A percentile compares a stretch with the other conserved stretches of the same genome.
Conservation (phyloP, 1,140 invertebrate species). For the Coptotermes formosanus region DNA sequence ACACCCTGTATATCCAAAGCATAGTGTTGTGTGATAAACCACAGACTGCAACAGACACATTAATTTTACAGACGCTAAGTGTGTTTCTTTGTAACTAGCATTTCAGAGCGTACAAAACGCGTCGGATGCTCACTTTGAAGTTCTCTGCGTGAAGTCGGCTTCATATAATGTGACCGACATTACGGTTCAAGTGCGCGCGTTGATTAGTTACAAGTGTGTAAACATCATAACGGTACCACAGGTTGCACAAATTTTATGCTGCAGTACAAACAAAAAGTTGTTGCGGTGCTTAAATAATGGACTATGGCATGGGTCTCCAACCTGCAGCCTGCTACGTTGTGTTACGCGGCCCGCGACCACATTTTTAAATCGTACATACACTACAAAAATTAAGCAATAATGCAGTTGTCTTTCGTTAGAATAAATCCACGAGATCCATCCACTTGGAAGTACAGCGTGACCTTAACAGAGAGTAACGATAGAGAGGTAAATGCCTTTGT, state of each 20-base stretch:
- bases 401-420: too few species aligned
- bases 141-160: background rate
- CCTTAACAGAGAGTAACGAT: too few species aligned
- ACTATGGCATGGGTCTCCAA: too few species aligned
- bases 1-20: background rate
- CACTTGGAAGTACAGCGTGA: too few species aligned
- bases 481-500: too few species aligned
- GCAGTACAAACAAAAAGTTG: too few species aligned
- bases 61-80: background rate
- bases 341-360: too few species aligned
- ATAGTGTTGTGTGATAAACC: background rate
- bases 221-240: background rate
- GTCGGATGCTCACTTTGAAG: background rate
- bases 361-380: too few species aligned
- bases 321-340: too few species aligned
- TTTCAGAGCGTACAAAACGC: background rate
- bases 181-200: background rate
- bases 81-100: slow-evolving; percentile 10
- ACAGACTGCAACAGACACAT: background rate
- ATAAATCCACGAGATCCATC: too few species aligned
- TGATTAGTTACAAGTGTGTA: background rate
- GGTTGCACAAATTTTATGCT: background rate
- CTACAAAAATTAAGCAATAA: too few species aligned
- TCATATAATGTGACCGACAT: background rate
- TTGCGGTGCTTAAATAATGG: too few species aligned